These are phyloP conservation scores for Hepsetus odoe DNA, from an alignment of 2,113 vertebrate genomes.

Conservation along the genomic window DNA sequence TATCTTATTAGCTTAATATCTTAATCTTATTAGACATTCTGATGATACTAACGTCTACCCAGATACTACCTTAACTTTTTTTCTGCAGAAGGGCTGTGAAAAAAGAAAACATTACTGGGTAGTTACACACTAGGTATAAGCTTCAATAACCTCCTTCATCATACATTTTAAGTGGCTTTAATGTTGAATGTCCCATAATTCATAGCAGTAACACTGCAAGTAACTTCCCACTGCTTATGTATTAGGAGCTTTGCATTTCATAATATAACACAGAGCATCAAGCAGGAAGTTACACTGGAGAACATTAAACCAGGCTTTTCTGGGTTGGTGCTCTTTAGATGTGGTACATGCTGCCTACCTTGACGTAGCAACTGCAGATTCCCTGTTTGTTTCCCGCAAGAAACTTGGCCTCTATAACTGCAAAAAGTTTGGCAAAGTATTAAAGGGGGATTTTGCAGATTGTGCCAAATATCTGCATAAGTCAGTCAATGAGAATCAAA, in stretches of 20 bases:
- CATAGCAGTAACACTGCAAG: neutral
- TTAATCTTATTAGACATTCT: too few species aligned
- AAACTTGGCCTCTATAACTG: slow-evolving; percentile 36
- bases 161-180: too few species aligned
- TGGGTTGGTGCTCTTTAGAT: neutral
- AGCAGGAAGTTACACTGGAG: neutral
- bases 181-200: neutral
- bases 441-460: neutral
- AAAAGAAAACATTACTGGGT: too few species aligned
- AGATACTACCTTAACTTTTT: too few species aligned
- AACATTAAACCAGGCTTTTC: neutral
- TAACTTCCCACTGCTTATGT: neutral
- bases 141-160: too few species aligned
- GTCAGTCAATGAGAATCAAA: neutral
- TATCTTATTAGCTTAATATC: too few species aligned
- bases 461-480: neutral
- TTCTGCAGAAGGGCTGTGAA: too few species aligned
- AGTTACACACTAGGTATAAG: too few species aligned
- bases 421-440: neutral
- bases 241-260: neutral
- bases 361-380: slow-evolving; percentile 29
- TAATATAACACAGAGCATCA: neutral
- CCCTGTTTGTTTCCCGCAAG: slow-evolving; percentile 17
- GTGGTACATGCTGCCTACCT: slow-evolving; percentile 14
- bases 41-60: too few species aligned